Evolutionary conservation across 2,888 invertebrate species (phyloP).

Genomic region (Prosopocoilus inquinatus): DNA sequence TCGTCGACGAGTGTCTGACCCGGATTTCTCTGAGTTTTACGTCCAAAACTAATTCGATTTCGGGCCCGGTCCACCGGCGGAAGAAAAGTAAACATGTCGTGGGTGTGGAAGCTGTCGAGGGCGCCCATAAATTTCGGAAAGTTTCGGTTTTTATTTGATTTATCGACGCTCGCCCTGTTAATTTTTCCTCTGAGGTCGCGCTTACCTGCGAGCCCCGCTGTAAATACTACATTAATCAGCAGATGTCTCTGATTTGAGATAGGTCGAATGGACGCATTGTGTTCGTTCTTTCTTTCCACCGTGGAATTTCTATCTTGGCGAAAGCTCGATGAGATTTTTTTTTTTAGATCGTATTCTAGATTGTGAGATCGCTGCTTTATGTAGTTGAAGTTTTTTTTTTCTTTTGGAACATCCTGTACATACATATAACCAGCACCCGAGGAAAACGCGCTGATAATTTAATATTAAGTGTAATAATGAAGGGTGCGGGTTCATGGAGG

Average conservation of each 20-base stretch:
- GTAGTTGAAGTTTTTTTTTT: no score
- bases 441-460: no score
- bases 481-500: no score
- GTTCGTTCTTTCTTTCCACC: slow-evolving; percentile 24
- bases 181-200: slow-evolving; percentile 37
- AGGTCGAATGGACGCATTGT: slow-evolving; percentile 34
- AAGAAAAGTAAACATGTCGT: slow-evolving; percentile 40
- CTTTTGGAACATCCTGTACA: no score
- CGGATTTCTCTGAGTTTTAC: background rate
- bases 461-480: no score
- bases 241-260: slow-evolving; percentile 39
- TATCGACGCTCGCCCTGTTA: slow-evolving; percentile 39
- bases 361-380: background rate
- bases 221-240: slow-evolving; percentile 40
- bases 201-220: slow-evolving; percentile 35
- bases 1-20: background rate
- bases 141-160: slow-evolving; percentile 45
- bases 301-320: slow-evolving; percentile 26
- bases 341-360: slow-evolving; percentile 1
- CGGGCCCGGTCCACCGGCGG: background rate
- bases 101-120: slow-evolving; percentile 40
- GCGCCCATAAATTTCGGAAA: slow-evolving; percentile 39
- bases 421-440: no score
- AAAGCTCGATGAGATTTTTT: background rate
- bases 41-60: slow-evolving; percentile 5